Percentiles rank a stretch among this genome's conserved stretches.
These are phyloP conservation scores for Ferrisia virgata DNA, from an alignment of 2,888 invertebrate species.

Conservation along the genomic window DNA sequence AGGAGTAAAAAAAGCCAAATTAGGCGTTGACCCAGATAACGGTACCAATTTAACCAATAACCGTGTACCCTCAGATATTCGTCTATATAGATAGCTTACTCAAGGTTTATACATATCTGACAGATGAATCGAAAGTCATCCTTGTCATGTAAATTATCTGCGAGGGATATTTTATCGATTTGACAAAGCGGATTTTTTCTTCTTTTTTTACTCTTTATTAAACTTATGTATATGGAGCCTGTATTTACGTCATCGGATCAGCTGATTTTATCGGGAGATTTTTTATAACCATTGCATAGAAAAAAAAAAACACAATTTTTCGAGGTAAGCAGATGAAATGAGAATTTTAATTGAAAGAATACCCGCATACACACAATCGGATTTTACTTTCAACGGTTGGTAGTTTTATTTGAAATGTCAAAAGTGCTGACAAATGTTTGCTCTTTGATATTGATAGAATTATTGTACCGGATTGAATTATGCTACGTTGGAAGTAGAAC, in stretches of 20 bases:
- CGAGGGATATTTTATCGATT: background rate
- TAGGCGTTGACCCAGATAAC: background rate
- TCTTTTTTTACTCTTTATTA: background rate
- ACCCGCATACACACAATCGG: background rate
- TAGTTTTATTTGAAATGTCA: background rate
- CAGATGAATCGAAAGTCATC: conserved; percentile 18
- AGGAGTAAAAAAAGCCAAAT: background rate
- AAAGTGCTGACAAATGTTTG: background rate
- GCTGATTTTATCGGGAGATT: background rate
- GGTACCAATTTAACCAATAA: too few species aligned
- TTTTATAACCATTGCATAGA: background rate
- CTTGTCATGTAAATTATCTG: background rate
- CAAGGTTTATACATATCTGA: background rate
- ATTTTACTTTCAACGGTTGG: background rate
- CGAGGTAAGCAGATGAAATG: background rate
- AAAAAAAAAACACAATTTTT: background rate
- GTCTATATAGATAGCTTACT: background rate
- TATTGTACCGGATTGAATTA: too few species aligned
- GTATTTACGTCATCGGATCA: background rate
- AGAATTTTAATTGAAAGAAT: background rate
- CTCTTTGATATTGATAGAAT: too few species aligned
- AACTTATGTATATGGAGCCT: background rate
- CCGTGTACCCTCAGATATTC: background rate
- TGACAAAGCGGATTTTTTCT: background rate
- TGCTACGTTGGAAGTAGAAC: too few species aligned